Percentiles rank a stretch among this genome's conserved stretches.
These are phyloP conservation scores for Fragum whitleyi DNA, from an alignment of 2,888 invertebrate species.

Conservation along the genomic window DNA sequence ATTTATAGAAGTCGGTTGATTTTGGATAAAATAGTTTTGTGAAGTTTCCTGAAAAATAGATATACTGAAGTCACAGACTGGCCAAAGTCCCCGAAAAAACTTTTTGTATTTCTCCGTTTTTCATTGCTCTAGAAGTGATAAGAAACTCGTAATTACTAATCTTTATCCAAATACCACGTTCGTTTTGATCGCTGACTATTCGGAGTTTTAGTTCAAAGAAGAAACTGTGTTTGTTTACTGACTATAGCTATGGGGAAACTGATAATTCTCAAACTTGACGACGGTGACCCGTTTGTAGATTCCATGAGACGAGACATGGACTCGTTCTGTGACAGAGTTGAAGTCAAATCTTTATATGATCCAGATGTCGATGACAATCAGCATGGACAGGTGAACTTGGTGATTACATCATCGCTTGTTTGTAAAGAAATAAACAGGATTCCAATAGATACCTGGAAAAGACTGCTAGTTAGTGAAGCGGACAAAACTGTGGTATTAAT, in stretches of 20 bases:
- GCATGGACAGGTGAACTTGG: not conserved
- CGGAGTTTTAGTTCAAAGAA: too few species aligned
- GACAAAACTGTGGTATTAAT: not conserved
- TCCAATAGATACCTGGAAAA: not conserved
- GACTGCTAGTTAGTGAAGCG: not conserved
- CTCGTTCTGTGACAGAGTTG: not conserved
- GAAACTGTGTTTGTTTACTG: too few species aligned
- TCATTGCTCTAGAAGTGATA: too few species aligned
- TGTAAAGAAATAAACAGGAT: slow-evolving; percentile 9
- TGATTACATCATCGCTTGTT: slow-evolving; percentile 13
- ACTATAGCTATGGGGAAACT: not conserved
- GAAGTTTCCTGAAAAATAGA: too few species aligned
- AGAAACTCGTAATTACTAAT: too few species aligned
- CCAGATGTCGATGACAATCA: not conserved
- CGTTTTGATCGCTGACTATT: too few species aligned
- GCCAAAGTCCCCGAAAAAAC: too few species aligned
- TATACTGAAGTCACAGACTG: too few species aligned
- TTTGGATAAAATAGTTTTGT: too few species aligned
- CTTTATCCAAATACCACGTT: too few species aligned
- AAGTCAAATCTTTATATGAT: slow-evolving; percentile 2
- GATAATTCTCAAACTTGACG: slow-evolving; percentile 1
- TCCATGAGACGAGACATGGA: not conserved
- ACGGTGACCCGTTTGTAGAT: not conserved
- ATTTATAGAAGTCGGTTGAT: too few species aligned
- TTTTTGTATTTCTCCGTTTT: too few species aligned